These are phyloP conservation scores for Diplazon laetatorius DNA, from an alignment of 2,888 invertebrate genomes.

Conservation along the genomic window DNA sequence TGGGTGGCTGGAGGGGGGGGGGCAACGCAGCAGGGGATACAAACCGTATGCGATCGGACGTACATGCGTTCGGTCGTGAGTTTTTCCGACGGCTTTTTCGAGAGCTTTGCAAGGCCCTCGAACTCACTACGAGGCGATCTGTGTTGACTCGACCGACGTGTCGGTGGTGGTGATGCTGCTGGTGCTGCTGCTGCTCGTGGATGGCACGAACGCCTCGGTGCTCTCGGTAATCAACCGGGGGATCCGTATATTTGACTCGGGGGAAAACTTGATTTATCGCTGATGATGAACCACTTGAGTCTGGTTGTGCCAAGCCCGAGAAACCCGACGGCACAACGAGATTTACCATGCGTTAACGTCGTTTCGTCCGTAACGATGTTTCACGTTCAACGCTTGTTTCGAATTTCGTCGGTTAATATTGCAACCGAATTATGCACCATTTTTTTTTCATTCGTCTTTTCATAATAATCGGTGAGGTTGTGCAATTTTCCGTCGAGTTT, in stretches of 20 bases:
- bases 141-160: too few relatives aligned
- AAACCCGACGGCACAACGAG: slow-evolving; percentile 10
- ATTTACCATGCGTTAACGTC: neutral
- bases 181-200: slow-evolving; percentile 31
- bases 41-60: slow-evolving; percentile 36
- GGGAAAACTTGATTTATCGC: slow-evolving; percentile 65
- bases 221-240: slow-evolving; percentile 50
- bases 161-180: too few relatives aligned
- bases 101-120: slow-evolving; percentile 8
- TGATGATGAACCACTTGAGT: slow-evolving; percentile 44
- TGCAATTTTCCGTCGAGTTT: too few relatives aligned
- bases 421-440: neutral
- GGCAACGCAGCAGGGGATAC: slow-evolving; percentile 29
- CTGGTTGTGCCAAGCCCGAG: slow-evolving; percentile 6
- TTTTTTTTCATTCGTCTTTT: too few relatives aligned
- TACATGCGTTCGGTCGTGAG: slow-evolving; percentile 10
- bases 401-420: too few relatives aligned
- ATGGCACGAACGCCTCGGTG: slow-evolving; percentile 34
- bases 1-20: slow-evolving; percentile 8
- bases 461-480: neutral
- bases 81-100: slow-evolving; percentile 1
- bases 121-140: slow-evolving; percentile 35
- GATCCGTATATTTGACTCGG: slow-evolving; percentile 56
- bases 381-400: too few relatives aligned
- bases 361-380: neutral